Conservation (phyloP, 2,888 invertebrate genomes). For the Cecidostiba fungosa region DNA sequence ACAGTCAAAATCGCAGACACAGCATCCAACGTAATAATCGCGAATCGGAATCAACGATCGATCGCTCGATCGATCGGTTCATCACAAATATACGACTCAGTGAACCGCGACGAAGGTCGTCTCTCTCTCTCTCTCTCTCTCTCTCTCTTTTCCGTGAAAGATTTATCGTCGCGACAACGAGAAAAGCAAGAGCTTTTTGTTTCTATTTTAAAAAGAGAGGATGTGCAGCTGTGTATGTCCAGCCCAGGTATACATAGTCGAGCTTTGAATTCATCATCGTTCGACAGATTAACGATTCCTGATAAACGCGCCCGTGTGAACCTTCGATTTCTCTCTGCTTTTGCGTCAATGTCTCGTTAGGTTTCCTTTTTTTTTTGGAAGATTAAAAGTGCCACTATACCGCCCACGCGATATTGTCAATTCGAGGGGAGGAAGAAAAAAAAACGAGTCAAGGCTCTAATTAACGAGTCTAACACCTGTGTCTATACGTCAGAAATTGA, state of each 20-base stretch:
- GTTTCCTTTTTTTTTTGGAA: neutral
- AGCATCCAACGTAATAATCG: neutral
- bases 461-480: neutral
- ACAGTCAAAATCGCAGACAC: neutral
- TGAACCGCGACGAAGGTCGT: slow-evolving; percentile 1
- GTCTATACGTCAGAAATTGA: neutral
- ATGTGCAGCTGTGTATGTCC: neutral
- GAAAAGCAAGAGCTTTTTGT: neutral
- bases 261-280: slow-evolving; percentile 24
- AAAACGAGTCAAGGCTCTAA: neutral
- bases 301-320: neutral
- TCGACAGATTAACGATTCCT: slow-evolving; percentile 8
- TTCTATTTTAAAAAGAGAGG: slow-evolving; percentile 10
- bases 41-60: slow-evolving; percentile 13
- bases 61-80: neutral
- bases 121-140: neutral
- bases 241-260: neutral
- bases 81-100: neutral
- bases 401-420: no score
- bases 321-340: neutral
- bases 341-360: no score
- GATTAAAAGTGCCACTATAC: no score
- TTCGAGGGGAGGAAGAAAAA: neutral
- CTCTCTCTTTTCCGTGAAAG: neutral
- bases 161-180: slow-evolving; percentile 28